phyloP scores from a whole-genome alignment of 2,888 invertebrate species.

The Lycaena phlaeas region DNA sequence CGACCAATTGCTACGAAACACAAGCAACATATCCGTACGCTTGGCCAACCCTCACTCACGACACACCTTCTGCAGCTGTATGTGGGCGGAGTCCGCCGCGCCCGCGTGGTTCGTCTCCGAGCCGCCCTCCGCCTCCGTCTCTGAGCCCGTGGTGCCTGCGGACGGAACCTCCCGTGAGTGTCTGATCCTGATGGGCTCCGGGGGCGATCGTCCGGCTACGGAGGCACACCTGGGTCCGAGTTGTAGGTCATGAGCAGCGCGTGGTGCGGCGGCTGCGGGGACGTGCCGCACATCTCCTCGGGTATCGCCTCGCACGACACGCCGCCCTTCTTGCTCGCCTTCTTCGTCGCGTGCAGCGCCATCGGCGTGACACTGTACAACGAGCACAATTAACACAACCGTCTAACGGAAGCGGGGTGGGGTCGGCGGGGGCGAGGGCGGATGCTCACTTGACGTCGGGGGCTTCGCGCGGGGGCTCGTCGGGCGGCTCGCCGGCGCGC shows the following conservation, averaged over 20 bases:
- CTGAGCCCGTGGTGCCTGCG: constrained; percentile 37
- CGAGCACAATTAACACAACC: no score
- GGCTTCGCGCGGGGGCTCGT: constrained; percentile 19
- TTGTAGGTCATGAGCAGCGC: constrained; percentile 50
- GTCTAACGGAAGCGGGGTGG: no score
- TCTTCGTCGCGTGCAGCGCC: constrained; percentile 64
- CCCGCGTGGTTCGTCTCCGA: constrained; percentile 16
- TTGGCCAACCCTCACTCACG: background rate
- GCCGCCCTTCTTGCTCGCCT: constrained; percentile 81
- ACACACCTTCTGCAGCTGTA: constrained; percentile 47
- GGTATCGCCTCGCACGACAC: constrained; percentile 93
- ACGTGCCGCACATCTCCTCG: constrained; percentile 87
- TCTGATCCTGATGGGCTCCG: no score
- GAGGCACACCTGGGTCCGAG: constrained; percentile 57
- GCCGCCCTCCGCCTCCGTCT: constrained; percentile 22
- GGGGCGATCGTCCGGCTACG: no score
- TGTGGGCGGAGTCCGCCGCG: constrained; percentile 29
- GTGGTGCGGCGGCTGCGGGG: constrained; percentile 57
- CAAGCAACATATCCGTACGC: no score
- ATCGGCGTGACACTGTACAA: constrained; percentile 30
- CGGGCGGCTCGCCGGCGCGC: constrained; percentile 22
- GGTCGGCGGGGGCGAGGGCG: no score
- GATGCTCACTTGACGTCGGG: constrained; percentile 24
- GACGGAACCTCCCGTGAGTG: no score
- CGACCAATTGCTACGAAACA: no score